Evolutionary conservation across 2,113 vertebrate genomes (phyloP), one percentile per base, ranked within the genome.

Genomic region (Bambusicola thoracicus): DNA sequence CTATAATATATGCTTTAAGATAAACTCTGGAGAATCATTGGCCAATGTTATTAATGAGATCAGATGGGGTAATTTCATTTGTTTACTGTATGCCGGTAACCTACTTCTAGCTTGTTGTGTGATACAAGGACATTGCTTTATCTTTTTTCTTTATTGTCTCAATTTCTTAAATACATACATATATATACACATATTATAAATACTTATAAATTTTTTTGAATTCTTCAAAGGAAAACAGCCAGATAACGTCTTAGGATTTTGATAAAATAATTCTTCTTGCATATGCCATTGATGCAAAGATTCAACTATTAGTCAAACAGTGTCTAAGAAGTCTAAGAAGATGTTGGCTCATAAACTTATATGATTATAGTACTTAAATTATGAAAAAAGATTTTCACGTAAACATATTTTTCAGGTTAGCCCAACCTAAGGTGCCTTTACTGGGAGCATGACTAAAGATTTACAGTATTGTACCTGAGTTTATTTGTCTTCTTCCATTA

Each of bases 311-410:
- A 59, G 46, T 77, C 44, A 72, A 66, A 85, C 14, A 79, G 41
- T 58, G 15, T n/a, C n/a, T n/a, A n/a, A n/a, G n/a, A n/a, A n/a
- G n/a, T n/a, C 77, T 87, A 84, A 87, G 62, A 83, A 94, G 84
- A 79, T 2, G 7, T 51, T 90, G 55, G 93, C 36, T 91, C 55
- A 80, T 81, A 66, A 93, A 78, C 81, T 81, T 72, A 9, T 49
- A 10, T 70, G 62, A 58, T 58, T 95, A 21, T 11, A 74, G 20
- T 76, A 41, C 27, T 81, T 86, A 88, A 94, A 36, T 65, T 62
- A 29, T 68, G 44, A 38, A 77, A 67, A 87, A 49, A 65, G 8
- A 2, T 94, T 75, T 86, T 82, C 13, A 43, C 18, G 53, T 78
- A 77, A 53, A 41, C 68, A 8, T n/a, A 27, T 70, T 95, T 92